Evolutionary conservation across 2,888 invertebrate genomes (phyloP).

Genomic region (Parnassius mnemosyne): DNA sequence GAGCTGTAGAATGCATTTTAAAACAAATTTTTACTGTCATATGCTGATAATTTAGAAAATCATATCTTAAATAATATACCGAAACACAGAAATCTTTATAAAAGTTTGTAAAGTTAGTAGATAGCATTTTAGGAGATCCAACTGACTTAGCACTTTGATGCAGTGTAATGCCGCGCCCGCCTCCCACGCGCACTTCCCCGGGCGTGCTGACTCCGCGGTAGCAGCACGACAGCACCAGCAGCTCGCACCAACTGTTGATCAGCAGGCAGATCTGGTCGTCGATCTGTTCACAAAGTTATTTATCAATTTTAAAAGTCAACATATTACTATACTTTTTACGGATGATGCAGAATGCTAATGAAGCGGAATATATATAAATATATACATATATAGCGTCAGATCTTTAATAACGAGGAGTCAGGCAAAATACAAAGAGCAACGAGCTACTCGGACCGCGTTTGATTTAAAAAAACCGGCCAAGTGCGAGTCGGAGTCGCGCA

Average conservation of each 20-base stretch:
- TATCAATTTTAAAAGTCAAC: background rate
- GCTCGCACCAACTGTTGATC: constrained; percentile 98
- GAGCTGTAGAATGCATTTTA: too few relatives aligned
- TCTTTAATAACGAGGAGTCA: too few relatives aligned
- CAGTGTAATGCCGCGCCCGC: constrained; percentile 70
- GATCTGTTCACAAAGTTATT: constrained; percentile 81
- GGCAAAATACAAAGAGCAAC: too few relatives aligned
- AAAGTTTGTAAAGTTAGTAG: too few relatives aligned
- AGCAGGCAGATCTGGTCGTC: constrained; percentile 98
- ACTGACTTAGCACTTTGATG: constrained; percentile 80
- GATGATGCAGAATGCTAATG: background rate
- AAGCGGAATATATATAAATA: background rate
- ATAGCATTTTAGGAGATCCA: too few relatives aligned
- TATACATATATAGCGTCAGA: background rate
- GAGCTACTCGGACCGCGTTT: too few relatives aligned
- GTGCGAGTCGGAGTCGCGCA: too few relatives aligned
- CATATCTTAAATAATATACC: too few relatives aligned
- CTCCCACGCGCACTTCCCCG: constrained; percentile 89
- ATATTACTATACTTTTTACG: background rate
- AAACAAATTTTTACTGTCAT: too few relatives aligned
- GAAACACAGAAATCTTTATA: too few relatives aligned
- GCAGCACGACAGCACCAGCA: constrained; percentile 94
- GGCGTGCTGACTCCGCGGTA: constrained; percentile 95
- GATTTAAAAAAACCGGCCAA: too few relatives aligned
- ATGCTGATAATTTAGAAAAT: too few relatives aligned